Conservation (phyloP, 2,888 invertebrate genomes). For the Eupelmus urozonus region DNA sequence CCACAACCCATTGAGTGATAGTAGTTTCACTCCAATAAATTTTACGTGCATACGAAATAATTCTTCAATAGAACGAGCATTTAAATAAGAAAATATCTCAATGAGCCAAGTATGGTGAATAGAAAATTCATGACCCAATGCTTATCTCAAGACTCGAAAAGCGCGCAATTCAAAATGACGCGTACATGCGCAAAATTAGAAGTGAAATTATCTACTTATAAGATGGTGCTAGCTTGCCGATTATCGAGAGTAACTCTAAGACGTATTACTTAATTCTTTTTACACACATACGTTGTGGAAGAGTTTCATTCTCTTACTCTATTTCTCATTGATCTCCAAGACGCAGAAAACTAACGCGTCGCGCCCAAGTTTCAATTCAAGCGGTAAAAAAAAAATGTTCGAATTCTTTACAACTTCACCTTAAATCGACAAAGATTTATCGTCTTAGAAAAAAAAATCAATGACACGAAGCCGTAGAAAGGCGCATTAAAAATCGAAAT, state of each 20-base stretch:
- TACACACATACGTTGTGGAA: slow-evolving; percentile 7
- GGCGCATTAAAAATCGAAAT: slow-evolving; percentile 19
- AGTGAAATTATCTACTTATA: slow-evolving; percentile 8
- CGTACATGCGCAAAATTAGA: slow-evolving; percentile 1
- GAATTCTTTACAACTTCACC: background rate
- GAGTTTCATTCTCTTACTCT: slow-evolving; percentile 22
- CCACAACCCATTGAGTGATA: too few species aligned
- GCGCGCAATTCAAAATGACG: background rate
- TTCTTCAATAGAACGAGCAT: too few species aligned
- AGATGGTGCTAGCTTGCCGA: slow-evolving; percentile 28
- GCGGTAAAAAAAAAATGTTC: background rate
- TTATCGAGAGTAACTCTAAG: slow-evolving; percentile 20
- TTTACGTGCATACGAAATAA: too few species aligned
- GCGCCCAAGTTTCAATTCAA: background rate
- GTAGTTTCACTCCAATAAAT: too few species aligned
- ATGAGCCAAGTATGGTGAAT: too few species aligned
- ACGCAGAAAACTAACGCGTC: slow-evolving; percentile 17
- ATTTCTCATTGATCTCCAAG: slow-evolving; percentile 53
- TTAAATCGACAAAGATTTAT: background rate
- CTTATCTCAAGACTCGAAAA: background rate
- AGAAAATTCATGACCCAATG: too few species aligned
- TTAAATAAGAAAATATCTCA: too few species aligned
- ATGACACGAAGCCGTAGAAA: background rate
- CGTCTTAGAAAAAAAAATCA: background rate
- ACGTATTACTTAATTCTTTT: slow-evolving; percentile 26